Base-by-base conservation (phyloP, 2,888 invertebrate genomes). In the Rhagium mordax region DNA sequence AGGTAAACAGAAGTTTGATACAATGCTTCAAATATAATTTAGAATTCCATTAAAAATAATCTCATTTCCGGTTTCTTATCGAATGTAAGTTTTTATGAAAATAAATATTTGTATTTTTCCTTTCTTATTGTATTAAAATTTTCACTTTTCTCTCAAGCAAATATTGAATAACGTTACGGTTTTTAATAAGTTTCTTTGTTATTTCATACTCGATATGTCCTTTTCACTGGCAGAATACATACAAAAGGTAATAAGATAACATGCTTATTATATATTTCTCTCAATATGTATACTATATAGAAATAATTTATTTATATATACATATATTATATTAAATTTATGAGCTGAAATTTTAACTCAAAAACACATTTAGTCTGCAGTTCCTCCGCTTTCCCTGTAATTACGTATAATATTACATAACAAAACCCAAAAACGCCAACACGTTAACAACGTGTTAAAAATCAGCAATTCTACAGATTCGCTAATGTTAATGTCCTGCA, bases 21-120 rank as follows among this genome's bases (percentile, higher is more conserved):
- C 33, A 59, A 41, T 41, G n/a, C 41, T 41, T n/a, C n/a, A 41
- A 41, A 51, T 20, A 65, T 33, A 65, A 51, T 65, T 65, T 65
- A 29, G 65, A 65, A 65, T 65, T 65, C 65, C 65, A 65, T 65
- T 65, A 65, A 65, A 65, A 53, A 33, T 65, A 65, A 65, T 53
- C 20, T 41, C n/a, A 53, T 65, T 65, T 65, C 65, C 65, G 18
- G 20, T n/a, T 33, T 41, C 51, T 65, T 65, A 65, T 65, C 65
- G 16, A 65, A 29, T n/a, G 53, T 53, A 47, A 53, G 20, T 65
- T 33, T 51, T 53, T 33, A 59, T 29, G 33, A 21, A 65, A 49
- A 53, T 15, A 65, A 33, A 65, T 51, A 65, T 65, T 41, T 41
- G 49, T 24, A 27, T 49, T 49, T 49, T 64, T 64, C 48, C 47